These are phyloP conservation scores for Cephus rjabovi DNA, from an alignment of 2,888 invertebrate species.

Conservation along the genomic window DNA sequence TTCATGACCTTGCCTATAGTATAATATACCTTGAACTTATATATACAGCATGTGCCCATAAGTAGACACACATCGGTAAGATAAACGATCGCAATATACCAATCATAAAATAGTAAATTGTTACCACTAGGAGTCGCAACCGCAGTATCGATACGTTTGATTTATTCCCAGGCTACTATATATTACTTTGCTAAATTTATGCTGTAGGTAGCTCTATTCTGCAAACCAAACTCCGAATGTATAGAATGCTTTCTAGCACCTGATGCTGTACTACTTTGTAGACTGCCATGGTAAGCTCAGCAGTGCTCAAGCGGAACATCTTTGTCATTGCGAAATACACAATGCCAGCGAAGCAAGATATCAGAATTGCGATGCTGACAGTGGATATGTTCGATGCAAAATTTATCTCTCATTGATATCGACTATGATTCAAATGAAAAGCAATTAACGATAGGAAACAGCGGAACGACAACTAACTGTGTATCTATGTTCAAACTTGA, in stretches of 20 bases:
- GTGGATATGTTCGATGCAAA: neutral
- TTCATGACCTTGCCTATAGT: neutral
- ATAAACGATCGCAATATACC: neutral
- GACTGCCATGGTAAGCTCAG: neutral
- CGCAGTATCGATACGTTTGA: neutral
- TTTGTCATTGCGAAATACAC: neutral
- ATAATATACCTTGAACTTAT: neutral
- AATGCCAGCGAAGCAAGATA: neutral
- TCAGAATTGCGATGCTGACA: neutral
- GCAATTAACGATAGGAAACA: neutral
- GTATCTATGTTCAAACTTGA: neutral
- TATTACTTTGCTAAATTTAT: no score
- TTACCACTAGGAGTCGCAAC: neutral
- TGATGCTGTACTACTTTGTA: neutral
- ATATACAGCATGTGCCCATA: neutral
- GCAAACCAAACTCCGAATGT: neutral
- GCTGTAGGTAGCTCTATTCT: neutral
- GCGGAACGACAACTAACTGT: neutral
- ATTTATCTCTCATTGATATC: neutral
- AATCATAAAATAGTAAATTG: neutral
- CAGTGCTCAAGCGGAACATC: neutral
- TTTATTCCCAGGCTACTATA: no score
- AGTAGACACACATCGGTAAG: neutral
- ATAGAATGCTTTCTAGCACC: neutral
- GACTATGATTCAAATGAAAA: neutral